Evolutionary conservation across 2,888 invertebrate genomes (phyloP), one percentile per base, ranked within the genome.

Genomic region (Coronaproctus castanopsis): DNA sequence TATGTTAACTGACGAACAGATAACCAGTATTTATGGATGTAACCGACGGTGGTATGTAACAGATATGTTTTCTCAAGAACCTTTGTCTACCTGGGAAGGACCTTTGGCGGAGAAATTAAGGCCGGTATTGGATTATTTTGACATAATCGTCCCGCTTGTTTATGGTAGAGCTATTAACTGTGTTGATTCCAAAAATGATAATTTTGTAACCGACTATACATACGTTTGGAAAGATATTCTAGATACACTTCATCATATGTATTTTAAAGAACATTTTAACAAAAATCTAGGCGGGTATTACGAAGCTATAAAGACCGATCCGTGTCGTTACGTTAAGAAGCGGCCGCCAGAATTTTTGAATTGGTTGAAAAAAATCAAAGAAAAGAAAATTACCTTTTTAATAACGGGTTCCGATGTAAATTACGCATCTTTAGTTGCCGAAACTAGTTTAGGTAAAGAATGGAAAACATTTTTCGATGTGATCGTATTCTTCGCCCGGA

Each of bases 361-460:
- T 3, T 84, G 83, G 83, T 70, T 86, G 14, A 71, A 72, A 64
- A 69, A 76, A 50, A 65, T 85, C 24, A 77, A 73, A 49, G 68
- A 71, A 48, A 74, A 75, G 1, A 80, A 80, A 66, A 72, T 74
- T 55, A 72, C 80, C 2, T 85, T 81, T 69, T 71, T 87, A 3
- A 72, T 86, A 20, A 86, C 86, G 1, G 85, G 85, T 1, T 84
- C 86, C 0, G 77, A 82, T 68, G 74, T 77, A 2, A 85, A 85
- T 69, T 85, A 80, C 72, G 83, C 81, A 0, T 73, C 78, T 54
- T 76, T 80, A 24, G 80, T 80, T 0, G 81, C 84, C 5, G 71
- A 72, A 0, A 75, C 77, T 66, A 77, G 80, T 1, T 68, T 85
- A n/a, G 83, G 84, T 51, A 68, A 74, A 14, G 72, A 83, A 63